Base-by-base conservation (phyloP, 2,113 vertebrate species). In the Cepphus grylle region DNA sequence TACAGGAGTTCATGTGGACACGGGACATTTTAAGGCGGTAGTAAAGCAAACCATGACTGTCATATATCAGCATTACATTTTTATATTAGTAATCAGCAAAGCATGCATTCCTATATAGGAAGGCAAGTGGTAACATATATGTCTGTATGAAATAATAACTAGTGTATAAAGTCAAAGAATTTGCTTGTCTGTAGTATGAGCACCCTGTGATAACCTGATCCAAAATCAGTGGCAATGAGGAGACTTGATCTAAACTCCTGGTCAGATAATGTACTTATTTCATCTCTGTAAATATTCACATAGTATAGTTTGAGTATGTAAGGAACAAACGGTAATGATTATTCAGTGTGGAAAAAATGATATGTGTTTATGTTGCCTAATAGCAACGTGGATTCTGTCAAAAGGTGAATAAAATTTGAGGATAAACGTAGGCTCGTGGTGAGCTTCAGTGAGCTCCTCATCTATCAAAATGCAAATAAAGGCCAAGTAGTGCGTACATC, bases 1-100 rank as follows among this genome's bases (percentile, higher is more conserved):
- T 92, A 73, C 47, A 56, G 78, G 86, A 58, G 65, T 81, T 95
- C 85, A 81, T 86, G 45, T 78, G 61, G 49, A 26, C 34, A 2
- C 14, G 42, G 43, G 81, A 53, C 26, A 67, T 84, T 66, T 63
- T 90, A 87, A 56, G 50, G 61, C 25, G 25, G 79, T 62, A 94
- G 77, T 80, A 96, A 96, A 97, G 52, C 45, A 91, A 92, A 88
- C n/a, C 16, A 27, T 56, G 70, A 36, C 74, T 91, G 74, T 40
- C 12, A 0, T 81, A n/a, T 65, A 91, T 96, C 85, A 95, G 47
- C 70, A 61, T 82, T 58, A 84, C 50, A 73, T 53, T 91, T 93
- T 96, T 69, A 71, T 85, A 81, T 15, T 4, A 15, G 38, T 40
- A 92, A 91, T 85, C 91, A 92, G 32, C 36, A 96, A 95, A 74